phyloP scores from a whole-genome alignment of 2,113 vertebrate genomes.

The Pundamilia nyererei region DNA sequence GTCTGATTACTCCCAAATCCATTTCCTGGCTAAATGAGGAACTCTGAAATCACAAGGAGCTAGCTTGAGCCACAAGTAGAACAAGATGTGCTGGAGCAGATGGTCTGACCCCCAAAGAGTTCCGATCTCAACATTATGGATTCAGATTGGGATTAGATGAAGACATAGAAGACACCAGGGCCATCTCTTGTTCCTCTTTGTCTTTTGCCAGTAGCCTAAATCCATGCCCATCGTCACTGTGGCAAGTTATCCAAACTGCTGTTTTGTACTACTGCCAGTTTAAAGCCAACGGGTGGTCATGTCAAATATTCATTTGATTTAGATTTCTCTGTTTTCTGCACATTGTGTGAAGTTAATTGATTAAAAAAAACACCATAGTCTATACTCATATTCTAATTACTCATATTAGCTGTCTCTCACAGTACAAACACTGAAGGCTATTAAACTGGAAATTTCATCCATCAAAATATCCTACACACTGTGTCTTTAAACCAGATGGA shows the following conservation, averaged over 20 bases:
- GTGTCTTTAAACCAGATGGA: not conserved
- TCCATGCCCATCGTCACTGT: not conserved
- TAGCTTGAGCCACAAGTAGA: not conserved
- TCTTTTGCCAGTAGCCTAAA: not conserved
- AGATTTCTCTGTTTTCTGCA: not conserved
- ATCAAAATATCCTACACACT: not conserved
- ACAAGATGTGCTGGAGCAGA: not conserved
- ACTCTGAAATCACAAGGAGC: not conserved
- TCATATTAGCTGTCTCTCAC: not conserved
- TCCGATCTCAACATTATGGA: not conserved
- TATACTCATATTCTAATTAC: not conserved
- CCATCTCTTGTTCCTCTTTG: not conserved
- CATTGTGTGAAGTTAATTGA: not conserved
- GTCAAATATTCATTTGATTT: not conserved
- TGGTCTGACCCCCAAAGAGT: not conserved
- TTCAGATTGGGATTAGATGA: not conserved
- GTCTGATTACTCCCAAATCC: not conserved
- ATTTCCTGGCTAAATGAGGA: not conserved
- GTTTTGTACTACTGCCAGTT: not conserved
- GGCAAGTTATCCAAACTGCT: not conserved
- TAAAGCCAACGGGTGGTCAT: not conserved
- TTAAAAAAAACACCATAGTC: not conserved
- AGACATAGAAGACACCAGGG: not conserved
- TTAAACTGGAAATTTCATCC: not conserved
- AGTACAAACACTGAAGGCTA: not conserved